Conservation (phyloP, 2,797 vertebrate genomes). For the Chaunax sp. region DNA sequence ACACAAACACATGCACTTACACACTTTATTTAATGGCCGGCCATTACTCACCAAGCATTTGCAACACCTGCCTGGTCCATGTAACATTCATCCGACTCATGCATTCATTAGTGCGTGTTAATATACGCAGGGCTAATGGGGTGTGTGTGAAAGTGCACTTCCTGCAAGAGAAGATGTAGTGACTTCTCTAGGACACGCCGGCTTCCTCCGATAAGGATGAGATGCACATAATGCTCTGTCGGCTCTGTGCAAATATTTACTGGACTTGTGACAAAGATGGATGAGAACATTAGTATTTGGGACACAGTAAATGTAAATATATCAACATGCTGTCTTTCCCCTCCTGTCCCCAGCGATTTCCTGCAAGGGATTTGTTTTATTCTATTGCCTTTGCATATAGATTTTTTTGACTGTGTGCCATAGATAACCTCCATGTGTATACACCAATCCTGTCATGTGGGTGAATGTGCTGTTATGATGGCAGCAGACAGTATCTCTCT, state of each 20-base stretch:
- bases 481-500: conserved; percentile 15
- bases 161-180: conserved; percentile 23
- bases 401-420: conserved; percentile 1
- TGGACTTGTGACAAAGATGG: conserved; percentile 42
- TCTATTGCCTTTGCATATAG: conserved; percentile 15
- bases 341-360: conserved; percentile 26
- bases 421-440: conserved; percentile 38
- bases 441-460: conserved; percentile 8
- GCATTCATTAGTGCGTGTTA: conserved; percentile 58
- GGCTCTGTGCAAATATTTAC: conserved; percentile 61
- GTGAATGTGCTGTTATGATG: conserved; percentile 5
- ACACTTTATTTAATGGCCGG: conserved; percentile 30
- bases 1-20: background rate
- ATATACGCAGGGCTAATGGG: conserved; percentile 52
- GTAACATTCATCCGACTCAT: conserved; percentile 45
- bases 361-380: conserved; percentile 25
- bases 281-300: conserved; percentile 48
- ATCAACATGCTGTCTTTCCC: conserved; percentile 29
- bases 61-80: conserved; percentile 50
- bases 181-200: conserved; percentile 15
- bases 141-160: conserved; percentile 49
- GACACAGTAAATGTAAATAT: conserved; percentile 43
- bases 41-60: conserved; percentile 37
- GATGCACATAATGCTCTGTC: conserved; percentile 26
- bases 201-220: conserved; percentile 27